Percentiles rank a stretch among this genome's conserved stretches.
These are phyloP conservation scores for Hydrophis major DNA, from an alignment of 2,797 vertebrate genomes.

Conservation along the genomic window DNA sequence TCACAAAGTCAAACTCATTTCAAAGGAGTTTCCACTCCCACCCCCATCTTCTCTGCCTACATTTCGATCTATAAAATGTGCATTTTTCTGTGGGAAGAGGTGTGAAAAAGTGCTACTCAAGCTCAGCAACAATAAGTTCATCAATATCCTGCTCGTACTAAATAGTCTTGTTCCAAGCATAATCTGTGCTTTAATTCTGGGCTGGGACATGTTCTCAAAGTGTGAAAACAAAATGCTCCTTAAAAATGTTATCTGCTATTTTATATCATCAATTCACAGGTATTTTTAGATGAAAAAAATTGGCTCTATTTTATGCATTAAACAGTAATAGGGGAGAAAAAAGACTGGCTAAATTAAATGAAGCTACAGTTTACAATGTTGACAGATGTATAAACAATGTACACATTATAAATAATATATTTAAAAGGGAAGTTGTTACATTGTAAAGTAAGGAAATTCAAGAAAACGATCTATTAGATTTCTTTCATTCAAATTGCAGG, in stretches of 20 bases:
- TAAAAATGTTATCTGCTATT: constrained; percentile 25
- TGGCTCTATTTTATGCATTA: constrained; percentile 6
- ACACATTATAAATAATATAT: not conserved
- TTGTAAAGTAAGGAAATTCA: not conserved
- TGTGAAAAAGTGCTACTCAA: not conserved
- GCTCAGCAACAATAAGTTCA: not conserved
- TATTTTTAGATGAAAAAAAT: constrained; percentile 26
- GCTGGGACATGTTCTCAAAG: not conserved
- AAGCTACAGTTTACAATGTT: constrained; percentile 10
- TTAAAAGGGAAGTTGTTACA: not conserved
- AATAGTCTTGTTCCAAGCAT: not conserved
- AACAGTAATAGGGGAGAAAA: not conserved
- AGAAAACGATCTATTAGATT: not conserved
- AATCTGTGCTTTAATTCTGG: constrained; percentile 17
- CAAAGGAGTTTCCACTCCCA: not conserved
- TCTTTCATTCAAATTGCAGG: not conserved
- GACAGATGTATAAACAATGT: not conserved
- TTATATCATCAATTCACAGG: constrained; percentile 22
- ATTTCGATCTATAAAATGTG: not conserved
- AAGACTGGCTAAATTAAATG: not conserved
- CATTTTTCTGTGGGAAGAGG: not conserved
- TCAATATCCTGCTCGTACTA: constrained; percentile 8
- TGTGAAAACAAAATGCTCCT: constrained; percentile 26
- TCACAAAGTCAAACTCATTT: not conserved
- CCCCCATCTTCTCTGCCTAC: constrained; percentile 1